Evolutionary conservation across 2,797 vertebrate genomes (phyloP).

Genomic region (Enteromius argenteus): DNA sequence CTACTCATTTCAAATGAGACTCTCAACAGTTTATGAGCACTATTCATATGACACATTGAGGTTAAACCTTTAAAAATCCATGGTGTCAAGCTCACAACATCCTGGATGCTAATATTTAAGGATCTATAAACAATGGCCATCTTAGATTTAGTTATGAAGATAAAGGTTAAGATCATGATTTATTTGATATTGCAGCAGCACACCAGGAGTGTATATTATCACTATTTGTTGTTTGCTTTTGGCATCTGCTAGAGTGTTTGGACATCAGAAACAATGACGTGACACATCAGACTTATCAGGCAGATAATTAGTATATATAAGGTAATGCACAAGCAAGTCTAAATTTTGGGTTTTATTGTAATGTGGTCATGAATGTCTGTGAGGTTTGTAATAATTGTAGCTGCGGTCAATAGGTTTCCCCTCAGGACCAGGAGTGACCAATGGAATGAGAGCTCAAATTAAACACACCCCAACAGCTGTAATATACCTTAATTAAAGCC

Average conservation of each 20-base stretch:
- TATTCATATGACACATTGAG: neutral
- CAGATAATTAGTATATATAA: too few relatives aligned
- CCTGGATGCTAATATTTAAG: neutral
- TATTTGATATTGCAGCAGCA: neutral
- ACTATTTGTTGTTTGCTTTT: neutral
- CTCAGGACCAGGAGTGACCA: constrained; percentile 16
- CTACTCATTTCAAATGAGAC: neutral
- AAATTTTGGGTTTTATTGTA: neutral
- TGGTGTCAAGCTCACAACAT: neutral
- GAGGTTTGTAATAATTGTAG: neutral
- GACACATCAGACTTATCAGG: neutral
- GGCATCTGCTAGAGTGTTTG: neutral
- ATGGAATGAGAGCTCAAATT: constrained; percentile 31
- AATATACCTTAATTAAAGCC: too few relatives aligned
- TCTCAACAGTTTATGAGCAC: neutral
- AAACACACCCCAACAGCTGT: constrained; percentile 1
- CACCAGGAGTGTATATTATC: neutral
- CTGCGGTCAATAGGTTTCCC: constrained; percentile 38
- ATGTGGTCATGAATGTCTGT: neutral
- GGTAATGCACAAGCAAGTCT: neutral
- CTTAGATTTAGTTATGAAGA: neutral
- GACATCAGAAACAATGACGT: neutral
- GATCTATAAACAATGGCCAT: neutral
- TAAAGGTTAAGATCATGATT: neutral
- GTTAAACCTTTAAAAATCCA: neutral